Base-by-base conservation (phyloP, 1,140 invertebrate genomes). In the Lordiphosa mommai region DNA sequence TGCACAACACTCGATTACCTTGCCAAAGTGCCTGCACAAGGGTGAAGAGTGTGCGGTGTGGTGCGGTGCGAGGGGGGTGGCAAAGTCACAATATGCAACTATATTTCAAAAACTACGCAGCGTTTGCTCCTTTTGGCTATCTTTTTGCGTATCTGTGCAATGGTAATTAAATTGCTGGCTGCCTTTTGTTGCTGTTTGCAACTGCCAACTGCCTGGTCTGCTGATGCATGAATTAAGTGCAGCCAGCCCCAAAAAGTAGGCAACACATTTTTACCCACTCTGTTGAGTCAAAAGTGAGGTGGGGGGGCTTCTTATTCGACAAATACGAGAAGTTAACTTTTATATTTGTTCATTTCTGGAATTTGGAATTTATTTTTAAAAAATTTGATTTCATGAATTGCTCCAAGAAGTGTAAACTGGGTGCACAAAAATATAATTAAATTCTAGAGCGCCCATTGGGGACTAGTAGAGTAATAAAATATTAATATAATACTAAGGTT, bases 81-180 rank as follows among this genome's bases (percentile, higher is more conserved):
- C 14, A 12, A 34, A 10, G 36, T 16, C 16, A 4, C 44, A 48
- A 63, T 50, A 58, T 63, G 60, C 53, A 50, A 44, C 60, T 58
- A 44, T 58, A 63, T 58, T 56, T 48, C 53, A 50, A 58, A 63
- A 58, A 59, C 53, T 44, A 50, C 44, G 46, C 6, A 41, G 2
- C 12, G 40, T 40, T 41, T 41, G 32, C 43, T 41, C 32, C 37
- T 34, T 9, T 55, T 40, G 49, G 40, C 51, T 49, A 61, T 65
- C 57, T 66, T 17, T 27, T 17, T 17, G 32, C 36, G 50, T 57
- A 67, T 55, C 59, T 50, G 66, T 67, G 66, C 46, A 71, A 65
- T 61, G 61, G 76, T 80, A 80, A 80, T 80, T 80, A 80, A 80
- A 80, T 82, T 82, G 76, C 71, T 67, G 66, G 71, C 70, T 69